These are phyloP conservation scores for Trichosurus vulpecula DNA, from an alignment of 2,797 vertebrate species.

Conservation along the genomic window DNA sequence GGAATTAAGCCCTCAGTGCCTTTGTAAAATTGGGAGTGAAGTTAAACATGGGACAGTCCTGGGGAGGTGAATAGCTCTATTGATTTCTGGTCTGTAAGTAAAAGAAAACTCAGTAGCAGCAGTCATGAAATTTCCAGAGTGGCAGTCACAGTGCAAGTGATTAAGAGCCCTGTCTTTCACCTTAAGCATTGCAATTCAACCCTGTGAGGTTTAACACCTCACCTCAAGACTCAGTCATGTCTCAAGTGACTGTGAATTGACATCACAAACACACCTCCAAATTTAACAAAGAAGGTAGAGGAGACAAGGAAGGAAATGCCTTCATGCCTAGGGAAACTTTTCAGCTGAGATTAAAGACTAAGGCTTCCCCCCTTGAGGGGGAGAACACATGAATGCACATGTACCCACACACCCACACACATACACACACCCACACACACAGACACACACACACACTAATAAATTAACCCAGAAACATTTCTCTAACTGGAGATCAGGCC, in stretches of 20 bases:
- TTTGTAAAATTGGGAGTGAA: constrained; percentile 66
- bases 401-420: background rate
- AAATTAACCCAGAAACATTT: background rate
- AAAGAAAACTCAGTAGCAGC: constrained; percentile 76
- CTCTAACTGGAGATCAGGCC: constrained; percentile 61
- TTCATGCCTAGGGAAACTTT: constrained; percentile 67
- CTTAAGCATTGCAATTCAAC: constrained; percentile 78
- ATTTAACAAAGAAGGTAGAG: constrained; percentile 81
- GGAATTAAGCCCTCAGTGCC: constrained; percentile 63
- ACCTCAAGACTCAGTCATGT: constrained; percentile 78
- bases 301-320: constrained; percentile 72
- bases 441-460: background rate
- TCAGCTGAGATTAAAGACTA: constrained; percentile 69
- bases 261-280: constrained; percentile 82
- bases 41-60: constrained; percentile 72
- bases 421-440: background rate
- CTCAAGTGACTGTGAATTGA: constrained; percentile 81
- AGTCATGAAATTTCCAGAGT: constrained; percentile 78
- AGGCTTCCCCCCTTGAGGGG: constrained; percentile 73
- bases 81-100: constrained; percentile 77
- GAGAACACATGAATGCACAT: constrained; percentile 9
- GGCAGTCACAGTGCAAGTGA: constrained; percentile 79
- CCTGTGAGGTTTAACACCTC: constrained; percentile 82
- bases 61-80: constrained; percentile 78
- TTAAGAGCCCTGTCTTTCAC: constrained; percentile 83